These are phyloP conservation scores for Choristoneura rosaceana DNA, from an alignment of 2,888 invertebrate genomes.

Conservation along the genomic window DNA sequence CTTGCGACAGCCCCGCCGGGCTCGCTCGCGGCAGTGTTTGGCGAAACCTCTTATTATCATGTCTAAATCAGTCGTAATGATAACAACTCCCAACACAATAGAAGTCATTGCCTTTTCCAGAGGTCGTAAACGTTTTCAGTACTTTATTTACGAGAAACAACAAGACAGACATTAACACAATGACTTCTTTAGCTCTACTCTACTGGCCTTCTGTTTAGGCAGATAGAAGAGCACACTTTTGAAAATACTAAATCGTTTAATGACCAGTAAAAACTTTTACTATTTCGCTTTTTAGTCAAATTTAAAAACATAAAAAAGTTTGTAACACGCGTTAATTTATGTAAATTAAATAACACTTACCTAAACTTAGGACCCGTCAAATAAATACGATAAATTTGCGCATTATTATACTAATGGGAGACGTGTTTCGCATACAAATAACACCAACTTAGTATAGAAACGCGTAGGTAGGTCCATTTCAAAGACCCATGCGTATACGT, in stretches of 20 bases:
- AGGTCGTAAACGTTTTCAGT: constrained; percentile 37
- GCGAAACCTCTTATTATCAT: constrained; percentile 41
- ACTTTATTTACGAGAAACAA: constrained; percentile 29
- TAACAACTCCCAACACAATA: constrained; percentile 40
- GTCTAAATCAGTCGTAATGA: constrained; percentile 42
- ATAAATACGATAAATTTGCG: too few relatives aligned
- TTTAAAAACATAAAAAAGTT: too few relatives aligned
- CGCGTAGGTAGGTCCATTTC: not conserved
- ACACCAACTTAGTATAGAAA: not conserved
- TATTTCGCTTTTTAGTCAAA: too few relatives aligned
- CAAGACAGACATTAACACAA: constrained; percentile 10
- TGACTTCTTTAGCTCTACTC: constrained; percentile 11
- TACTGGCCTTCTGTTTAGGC: not conserved
- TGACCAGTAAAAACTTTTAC: not conserved
- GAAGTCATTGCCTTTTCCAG: constrained; percentile 36
- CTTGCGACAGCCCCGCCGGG: constrained; percentile 30
- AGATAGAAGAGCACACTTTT: not conserved
- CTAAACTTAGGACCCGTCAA: too few relatives aligned
- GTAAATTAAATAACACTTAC: too few relatives aligned
- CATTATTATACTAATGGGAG: not conserved
- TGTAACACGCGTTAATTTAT: too few relatives aligned
- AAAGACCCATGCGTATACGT: not conserved
- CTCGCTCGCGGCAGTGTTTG: constrained; percentile 30
- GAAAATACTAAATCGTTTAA: not conserved
- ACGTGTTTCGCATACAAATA: not conserved